Percentiles rank a stretch among this genome's conserved stretches.
Evolutionary conservation across 1,140 invertebrate species (phyloP).

Genomic region (Solenopsis fugax): DNA sequence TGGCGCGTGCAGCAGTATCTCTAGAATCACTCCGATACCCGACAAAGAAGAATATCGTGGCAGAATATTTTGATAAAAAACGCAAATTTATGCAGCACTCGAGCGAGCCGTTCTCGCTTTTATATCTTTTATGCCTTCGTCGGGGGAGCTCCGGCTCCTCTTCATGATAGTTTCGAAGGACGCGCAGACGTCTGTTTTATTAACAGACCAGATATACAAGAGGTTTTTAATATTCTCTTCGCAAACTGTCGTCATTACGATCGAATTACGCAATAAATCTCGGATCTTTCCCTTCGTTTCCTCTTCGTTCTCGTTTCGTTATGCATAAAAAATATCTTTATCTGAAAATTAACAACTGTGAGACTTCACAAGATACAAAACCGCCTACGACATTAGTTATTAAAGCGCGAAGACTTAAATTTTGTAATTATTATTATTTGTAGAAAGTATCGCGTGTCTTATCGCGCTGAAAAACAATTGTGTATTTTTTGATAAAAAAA

Average conservation of each 20-base stretch:
- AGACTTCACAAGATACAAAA: background rate
- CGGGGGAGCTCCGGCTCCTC: constrained; percentile 32
- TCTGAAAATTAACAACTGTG: background rate
- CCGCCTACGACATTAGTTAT: background rate
- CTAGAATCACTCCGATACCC: constrained; percentile 1
- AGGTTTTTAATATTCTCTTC: constrained; percentile 48
- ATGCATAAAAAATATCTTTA: background rate
- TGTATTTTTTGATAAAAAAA: background rate
- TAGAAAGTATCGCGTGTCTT: background rate
- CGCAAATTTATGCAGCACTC: constrained; percentile 53
- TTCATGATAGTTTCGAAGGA: constrained; percentile 59
- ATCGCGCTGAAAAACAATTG: background rate
- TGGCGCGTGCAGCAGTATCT: constrained; percentile 17
- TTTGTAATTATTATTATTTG: background rate
- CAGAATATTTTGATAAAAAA: constrained; percentile 30
- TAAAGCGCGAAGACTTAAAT: background rate
- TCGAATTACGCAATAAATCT: background rate
- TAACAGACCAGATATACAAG: constrained; percentile 20
- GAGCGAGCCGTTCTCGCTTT: constrained; percentile 42
- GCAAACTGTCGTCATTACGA: background rate
- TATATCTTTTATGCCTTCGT: constrained; percentile 8
- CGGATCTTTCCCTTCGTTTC: background rate
- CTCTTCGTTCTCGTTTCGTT: background rate
- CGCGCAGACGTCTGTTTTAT: constrained; percentile 43
- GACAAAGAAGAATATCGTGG: too few species aligned